phyloP scores from a whole-genome alignment of 2,113 vertebrate genomes.

The Nothocercus nigrocapillus region DNA sequence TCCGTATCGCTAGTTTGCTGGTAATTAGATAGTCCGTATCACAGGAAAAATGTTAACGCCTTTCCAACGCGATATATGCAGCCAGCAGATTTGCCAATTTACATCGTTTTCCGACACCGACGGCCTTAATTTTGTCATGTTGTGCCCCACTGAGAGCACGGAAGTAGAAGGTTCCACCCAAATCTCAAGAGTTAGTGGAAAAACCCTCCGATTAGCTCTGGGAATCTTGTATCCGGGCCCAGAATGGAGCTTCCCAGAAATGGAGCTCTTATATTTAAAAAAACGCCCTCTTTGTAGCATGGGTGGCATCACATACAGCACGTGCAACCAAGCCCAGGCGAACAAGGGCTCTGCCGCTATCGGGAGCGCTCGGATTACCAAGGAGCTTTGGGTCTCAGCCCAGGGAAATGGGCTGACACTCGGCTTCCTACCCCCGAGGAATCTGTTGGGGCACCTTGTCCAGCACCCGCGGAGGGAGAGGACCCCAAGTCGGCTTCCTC shows the following conservation, averaged over 20 bases:
- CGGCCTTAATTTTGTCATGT: neutral
- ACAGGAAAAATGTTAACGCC: slow-evolving; percentile 33
- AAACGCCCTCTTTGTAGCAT: neutral
- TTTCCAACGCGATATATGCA: neutral
- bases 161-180: neutral
- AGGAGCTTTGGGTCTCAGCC: neutral
- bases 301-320: neutral
- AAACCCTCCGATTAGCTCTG: neutral
- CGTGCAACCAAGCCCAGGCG: neutral
- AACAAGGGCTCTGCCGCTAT: neutral
- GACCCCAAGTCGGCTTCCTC: neutral
- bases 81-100: slow-evolving; percentile 4
- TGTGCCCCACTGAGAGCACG: neutral
- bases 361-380: neutral
- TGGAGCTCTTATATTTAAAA: neutral
- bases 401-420: neutral
- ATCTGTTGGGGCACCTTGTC: slow-evolving; percentile 8
- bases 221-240: neutral
- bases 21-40: slow-evolving; percentile 34
- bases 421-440: neutral
- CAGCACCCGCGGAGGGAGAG: slow-evolving; percentile 6
- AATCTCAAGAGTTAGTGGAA: neutral
- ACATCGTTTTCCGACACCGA: neutral
- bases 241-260: neutral
- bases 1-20: slow-evolving; percentile 35